phyloP scores from a whole-genome alignment of 2,113 vertebrate species.

The Calyptomena viridis region DNA sequence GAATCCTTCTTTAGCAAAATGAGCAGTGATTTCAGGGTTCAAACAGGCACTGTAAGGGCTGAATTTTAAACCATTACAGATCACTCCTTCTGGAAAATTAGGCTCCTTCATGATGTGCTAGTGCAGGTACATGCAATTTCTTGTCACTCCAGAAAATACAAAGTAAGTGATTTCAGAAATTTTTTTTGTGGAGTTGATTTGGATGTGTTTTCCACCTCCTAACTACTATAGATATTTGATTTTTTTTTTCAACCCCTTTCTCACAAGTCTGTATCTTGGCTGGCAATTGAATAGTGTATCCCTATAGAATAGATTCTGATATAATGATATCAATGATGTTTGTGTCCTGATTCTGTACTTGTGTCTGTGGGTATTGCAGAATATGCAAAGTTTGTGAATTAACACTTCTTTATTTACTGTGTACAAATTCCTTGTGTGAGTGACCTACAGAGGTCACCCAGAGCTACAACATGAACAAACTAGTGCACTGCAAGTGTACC shows the following conservation, averaged over 20 bases:
- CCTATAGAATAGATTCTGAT: background rate
- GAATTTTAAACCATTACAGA: background rate
- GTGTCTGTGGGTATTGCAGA: background rate
- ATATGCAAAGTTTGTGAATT: background rate
- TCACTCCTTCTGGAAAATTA: background rate
- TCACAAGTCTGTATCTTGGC: background rate
- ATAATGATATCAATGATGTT: background rate
- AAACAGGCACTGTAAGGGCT: background rate
- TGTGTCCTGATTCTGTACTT: background rate
- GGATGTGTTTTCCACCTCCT: background rate
- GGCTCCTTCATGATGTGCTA: background rate
- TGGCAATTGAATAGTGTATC: background rate
- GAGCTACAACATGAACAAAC: background rate
- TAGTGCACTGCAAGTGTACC: background rate
- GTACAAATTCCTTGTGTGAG: background rate
- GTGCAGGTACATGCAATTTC: background rate
- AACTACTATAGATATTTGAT: background rate
- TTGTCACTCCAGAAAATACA: background rate
- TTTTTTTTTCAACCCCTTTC: background rate
- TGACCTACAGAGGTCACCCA: background rate
- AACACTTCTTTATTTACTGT: background rate
- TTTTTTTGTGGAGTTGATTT: background rate
- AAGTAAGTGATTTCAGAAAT: background rate
- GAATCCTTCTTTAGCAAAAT: background rate
- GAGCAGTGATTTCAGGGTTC: background rate